Evolutionary conservation across 2,113 vertebrate species (phyloP).

Genomic region (Brachirus orientalis): DNA sequence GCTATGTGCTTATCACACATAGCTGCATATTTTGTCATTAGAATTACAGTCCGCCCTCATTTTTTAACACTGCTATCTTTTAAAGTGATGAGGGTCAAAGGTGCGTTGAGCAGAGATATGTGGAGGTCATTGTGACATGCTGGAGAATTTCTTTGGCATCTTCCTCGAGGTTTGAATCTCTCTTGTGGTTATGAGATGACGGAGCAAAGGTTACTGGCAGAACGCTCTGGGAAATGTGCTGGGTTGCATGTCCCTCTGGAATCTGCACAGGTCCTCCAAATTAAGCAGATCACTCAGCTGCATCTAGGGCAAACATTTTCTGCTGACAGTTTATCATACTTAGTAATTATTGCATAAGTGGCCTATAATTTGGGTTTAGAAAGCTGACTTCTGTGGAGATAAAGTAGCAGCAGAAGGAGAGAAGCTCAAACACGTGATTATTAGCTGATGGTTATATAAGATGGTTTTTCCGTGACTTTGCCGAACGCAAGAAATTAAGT

Average conservation of each 20-base stretch:
- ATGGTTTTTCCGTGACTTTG: constrained; percentile 19
- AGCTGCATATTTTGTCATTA: constrained; percentile 17
- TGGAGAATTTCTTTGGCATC: constrained; percentile 12
- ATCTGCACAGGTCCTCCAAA: constrained; percentile 18
- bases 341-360: constrained; percentile 53
- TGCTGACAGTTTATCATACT: constrained; percentile 44
- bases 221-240: constrained; percentile 38
- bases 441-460: constrained; percentile 34
- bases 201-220: constrained; percentile 42
- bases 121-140: constrained; percentile 21
- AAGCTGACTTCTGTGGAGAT: constrained; percentile 38
- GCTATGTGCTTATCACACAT: constrained; percentile 60
- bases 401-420: constrained; percentile 5
- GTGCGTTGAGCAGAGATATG: constrained; percentile 28
- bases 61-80: background rate
- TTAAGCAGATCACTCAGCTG: constrained; percentile 26
- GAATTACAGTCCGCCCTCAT: background rate
- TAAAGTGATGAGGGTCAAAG: constrained; percentile 13
- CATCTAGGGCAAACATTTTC: constrained; percentile 37
- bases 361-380: constrained; percentile 65
- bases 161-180: constrained; percentile 3
- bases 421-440: constrained; percentile 32
- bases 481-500: background rate
- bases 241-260: constrained; percentile 19
- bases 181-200: constrained; percentile 20